These are phyloP conservation scores for Notodonta dromedarius DNA, from an alignment of 2,888 invertebrate genomes.

Conservation along the genomic window DNA sequence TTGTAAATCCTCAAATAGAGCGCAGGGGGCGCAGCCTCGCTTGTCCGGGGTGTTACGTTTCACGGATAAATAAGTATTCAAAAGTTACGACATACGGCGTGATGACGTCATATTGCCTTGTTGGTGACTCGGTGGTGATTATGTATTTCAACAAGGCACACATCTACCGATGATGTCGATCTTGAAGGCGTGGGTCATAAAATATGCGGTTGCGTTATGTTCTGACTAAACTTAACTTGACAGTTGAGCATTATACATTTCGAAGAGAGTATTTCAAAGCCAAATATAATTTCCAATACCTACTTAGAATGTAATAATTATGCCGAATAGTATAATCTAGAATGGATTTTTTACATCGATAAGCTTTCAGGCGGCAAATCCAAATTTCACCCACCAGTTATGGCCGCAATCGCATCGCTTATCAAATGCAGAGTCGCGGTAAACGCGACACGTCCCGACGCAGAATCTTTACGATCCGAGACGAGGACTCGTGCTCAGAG, in stretches of 20 bases:
- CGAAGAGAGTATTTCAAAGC: too few species aligned
- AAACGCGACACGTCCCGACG: neutral
- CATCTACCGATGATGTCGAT: neutral
- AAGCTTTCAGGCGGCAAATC: neutral
- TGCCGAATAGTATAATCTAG: neutral
- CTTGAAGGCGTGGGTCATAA: neutral
- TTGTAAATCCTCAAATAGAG: neutral
- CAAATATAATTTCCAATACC: too few species aligned
- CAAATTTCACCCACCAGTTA: neutral
- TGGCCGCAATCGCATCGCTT: neutral
- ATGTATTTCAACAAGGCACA: neutral
- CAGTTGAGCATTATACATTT: too few species aligned
- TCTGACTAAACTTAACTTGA: too few species aligned
- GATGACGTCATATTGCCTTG: neutral
- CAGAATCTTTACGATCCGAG: conserved; percentile 1
- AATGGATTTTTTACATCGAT: neutral
- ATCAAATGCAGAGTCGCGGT: neutral
- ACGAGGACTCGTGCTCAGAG: neutral
- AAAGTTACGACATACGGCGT: neutral
- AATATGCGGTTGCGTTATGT: too few species aligned
- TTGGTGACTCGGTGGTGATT: too few species aligned
- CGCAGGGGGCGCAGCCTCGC: neutral
- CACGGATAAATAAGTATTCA: neutral
- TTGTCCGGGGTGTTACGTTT: neutral
- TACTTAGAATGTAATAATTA: neutral